A percentile compares a stretch with the other conserved stretches of the same genome.
These are phyloP conservation scores for Nerophis lumbriciformis DNA, from an alignment of 2,113 vertebrate genomes.

Conservation along the genomic window DNA sequence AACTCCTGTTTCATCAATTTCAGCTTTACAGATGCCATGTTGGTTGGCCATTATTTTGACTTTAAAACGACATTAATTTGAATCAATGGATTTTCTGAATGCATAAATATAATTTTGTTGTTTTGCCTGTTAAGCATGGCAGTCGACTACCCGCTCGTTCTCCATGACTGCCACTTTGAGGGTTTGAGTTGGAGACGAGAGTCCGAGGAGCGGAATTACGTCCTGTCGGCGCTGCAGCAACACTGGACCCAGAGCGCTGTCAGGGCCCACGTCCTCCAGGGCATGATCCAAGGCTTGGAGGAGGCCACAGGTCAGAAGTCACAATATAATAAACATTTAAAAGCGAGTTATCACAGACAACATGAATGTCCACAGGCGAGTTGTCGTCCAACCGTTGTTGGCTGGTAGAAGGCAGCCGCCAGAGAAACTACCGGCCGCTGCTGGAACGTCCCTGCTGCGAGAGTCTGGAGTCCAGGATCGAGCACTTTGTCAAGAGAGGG, in stretches of 20 bases:
- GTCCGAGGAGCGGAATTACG: slow-evolving; percentile 71
- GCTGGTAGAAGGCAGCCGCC: slow-evolving; percentile 82
- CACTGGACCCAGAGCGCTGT: slow-evolving; percentile 84
- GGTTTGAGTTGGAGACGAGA: slow-evolving; percentile 78
- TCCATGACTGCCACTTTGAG: slow-evolving; percentile 84
- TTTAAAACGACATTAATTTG: background rate
- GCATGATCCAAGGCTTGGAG: slow-evolving; percentile 79
- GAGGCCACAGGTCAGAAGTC: slow-evolving; percentile 40
- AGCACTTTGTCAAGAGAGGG: slow-evolving; percentile 83
- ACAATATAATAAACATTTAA: too few species aligned
- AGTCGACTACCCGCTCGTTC: slow-evolving; percentile 86
- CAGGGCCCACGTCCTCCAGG: slow-evolving; percentile 76
- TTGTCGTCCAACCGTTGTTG: slow-evolving; percentile 50
- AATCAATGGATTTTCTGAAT: background rate
- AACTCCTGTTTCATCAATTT: too few species aligned
- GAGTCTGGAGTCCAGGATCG: slow-evolving; percentile 86
- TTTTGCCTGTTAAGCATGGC: slow-evolving; percentile 79
- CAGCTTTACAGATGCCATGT: too few species aligned
- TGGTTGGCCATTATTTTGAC: too few species aligned
- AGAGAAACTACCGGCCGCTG: slow-evolving; percentile 80
- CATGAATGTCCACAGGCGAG: slow-evolving; percentile 38
- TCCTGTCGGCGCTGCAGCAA: slow-evolving; percentile 77
- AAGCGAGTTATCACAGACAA: too few species aligned
- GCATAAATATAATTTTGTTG: background rate
- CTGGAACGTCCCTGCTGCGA: slow-evolving; percentile 84